These are phyloP conservation scores for Podotricha telesiphe DNA, from an alignment of 2,888 invertebrate genomes.

Conservation along the genomic window DNA sequence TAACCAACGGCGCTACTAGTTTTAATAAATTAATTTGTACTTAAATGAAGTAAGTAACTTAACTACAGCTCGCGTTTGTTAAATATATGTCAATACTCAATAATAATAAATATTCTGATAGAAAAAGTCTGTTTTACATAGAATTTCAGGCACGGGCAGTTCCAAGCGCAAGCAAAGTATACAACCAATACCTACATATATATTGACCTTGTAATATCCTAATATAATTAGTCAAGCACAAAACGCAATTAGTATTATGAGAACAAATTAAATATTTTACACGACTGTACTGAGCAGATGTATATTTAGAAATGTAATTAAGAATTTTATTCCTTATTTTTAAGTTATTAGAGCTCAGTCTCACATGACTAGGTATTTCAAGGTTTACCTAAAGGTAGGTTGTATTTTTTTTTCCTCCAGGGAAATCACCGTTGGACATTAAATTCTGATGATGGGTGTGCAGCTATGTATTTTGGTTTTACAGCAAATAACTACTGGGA, in stretches of 20 bases:
- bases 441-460: slow-evolving; percentile 64
- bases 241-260: slow-evolving; percentile 63
- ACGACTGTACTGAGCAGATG: slow-evolving; percentile 46
- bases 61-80: too few relatives aligned
- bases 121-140: too few relatives aligned
- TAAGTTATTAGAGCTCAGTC: not conserved
- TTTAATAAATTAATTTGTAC: too few relatives aligned
- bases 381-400: slow-evolving; percentile 17
- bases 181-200: slow-evolving; percentile 14
- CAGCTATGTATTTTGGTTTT: slow-evolving; percentile 38
- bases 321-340: slow-evolving; percentile 27
- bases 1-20: too few relatives aligned
- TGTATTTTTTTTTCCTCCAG: slow-evolving; percentile 49
- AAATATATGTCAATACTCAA: too few relatives aligned
- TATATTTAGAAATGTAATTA: not conserved
- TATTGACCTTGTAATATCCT: slow-evolving; percentile 32
- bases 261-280: slow-evolving; percentile 72
- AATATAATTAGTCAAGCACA: slow-evolving; percentile 68
- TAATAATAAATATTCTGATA: too few relatives aligned
- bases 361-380: not conserved
- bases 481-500: slow-evolving; percentile 42
- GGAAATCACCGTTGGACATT: slow-evolving; percentile 71
- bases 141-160: not conserved
- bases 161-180: not conserved
- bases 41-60: too few relatives aligned